Percentiles rank a stretch among this genome's conserved stretches.
Conservation (phyloP, 2,888 invertebrate species). For the Chrysolina haemoptera region DNA sequence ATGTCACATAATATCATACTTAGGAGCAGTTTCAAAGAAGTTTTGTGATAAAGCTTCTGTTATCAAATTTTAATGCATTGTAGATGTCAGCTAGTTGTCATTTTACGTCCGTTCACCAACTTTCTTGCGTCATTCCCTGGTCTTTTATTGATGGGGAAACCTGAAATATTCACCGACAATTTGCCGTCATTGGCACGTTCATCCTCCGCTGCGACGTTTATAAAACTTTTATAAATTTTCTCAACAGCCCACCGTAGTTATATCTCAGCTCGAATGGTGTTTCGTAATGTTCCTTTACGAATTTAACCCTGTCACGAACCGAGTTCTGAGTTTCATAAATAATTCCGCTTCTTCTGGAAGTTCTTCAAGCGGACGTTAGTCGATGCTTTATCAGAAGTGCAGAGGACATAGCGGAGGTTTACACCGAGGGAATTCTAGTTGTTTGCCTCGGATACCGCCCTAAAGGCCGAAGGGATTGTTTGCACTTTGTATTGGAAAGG, state of each 20-base stretch:
- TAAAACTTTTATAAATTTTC: constrained; percentile 30
- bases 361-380: constrained; percentile 36
- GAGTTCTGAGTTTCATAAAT: constrained; percentile 40
- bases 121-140: too few relatives aligned
- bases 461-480: constrained; percentile 51
- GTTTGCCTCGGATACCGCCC: constrained; percentile 49
- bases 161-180: constrained; percentile 37
- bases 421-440: constrained; percentile 50
- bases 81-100: too few relatives aligned
- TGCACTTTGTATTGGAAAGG: constrained; percentile 51
- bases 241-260: constrained; percentile 25
- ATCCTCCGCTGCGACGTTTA: constrained; percentile 15
- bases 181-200: constrained; percentile 14
- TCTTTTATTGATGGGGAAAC: background rate
- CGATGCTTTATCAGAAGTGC: constrained; percentile 37
- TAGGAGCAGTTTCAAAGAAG: too few relatives aligned
- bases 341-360: constrained; percentile 40
- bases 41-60: too few relatives aligned
- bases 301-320: constrained; percentile 42
- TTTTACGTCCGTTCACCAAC: too few relatives aligned
- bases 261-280: constrained; percentile 36
- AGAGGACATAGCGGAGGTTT: constrained; percentile 31
- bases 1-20: too few relatives aligned
- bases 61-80: too few relatives aligned
- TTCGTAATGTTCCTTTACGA: constrained; percentile 38